Percentiles rank a stretch among this genome's conserved stretches.
phyloP scores from a whole-genome alignment of 2,888 invertebrate genomes.

The Horisme vitalbata region DNA sequence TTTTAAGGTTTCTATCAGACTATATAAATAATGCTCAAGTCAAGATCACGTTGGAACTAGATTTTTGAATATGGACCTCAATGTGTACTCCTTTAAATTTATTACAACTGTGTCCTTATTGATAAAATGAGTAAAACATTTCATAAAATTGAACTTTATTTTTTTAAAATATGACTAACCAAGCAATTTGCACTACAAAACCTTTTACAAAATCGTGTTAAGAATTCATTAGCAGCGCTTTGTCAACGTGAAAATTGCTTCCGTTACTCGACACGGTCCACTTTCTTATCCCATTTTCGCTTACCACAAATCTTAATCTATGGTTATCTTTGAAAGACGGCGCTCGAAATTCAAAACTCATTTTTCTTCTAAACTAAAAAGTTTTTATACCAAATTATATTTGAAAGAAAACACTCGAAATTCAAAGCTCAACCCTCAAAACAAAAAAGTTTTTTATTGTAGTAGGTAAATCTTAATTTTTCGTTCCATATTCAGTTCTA shows the following conservation, averaged over 20 bases:
- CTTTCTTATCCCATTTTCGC: constrained; percentile 34
- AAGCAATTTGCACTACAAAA: constrained; percentile 18
- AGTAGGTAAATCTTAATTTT: not conserved
- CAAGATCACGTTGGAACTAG: no score
- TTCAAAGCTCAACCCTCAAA: no score
- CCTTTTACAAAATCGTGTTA: constrained; percentile 27
- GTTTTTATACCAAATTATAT: no score
- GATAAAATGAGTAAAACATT: no score
- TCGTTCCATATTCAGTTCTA: not conserved
- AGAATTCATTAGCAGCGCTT: constrained; percentile 33
- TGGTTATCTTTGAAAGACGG: constrained; percentile 26
- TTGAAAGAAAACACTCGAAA: no score
- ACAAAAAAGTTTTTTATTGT: not conserved
- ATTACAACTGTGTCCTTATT: no score
- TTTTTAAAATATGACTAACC: constrained; percentile 9
- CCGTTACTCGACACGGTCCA: constrained; percentile 38
- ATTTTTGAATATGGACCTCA: no score
- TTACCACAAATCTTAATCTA: constrained; percentile 30
- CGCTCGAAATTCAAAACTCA: constrained; percentile 24
- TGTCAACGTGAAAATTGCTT: constrained; percentile 33
- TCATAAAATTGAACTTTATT: not conserved
- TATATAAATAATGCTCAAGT: not conserved
- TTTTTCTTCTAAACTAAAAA: constrained; percentile 1
- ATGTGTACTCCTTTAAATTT: no score
- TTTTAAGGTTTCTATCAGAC: no score